These are phyloP conservation scores for Drosophila barbarae DNA, from an alignment of 2,888 invertebrate genomes.

Conservation along the genomic window DNA sequence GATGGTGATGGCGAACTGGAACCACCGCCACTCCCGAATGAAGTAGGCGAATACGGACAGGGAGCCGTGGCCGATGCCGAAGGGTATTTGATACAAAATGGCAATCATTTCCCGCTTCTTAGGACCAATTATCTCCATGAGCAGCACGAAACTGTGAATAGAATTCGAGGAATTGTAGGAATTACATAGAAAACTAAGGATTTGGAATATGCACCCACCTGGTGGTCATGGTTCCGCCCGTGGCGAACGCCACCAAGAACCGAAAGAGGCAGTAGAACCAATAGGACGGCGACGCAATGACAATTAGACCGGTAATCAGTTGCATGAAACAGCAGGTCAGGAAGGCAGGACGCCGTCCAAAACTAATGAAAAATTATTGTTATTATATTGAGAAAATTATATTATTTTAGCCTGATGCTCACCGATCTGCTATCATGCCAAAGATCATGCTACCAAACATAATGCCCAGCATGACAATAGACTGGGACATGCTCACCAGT, in stretches of 20 bases:
- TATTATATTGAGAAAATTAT: too few relatives aligned
- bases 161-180: neutral
- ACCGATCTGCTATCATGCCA: conserved; percentile 89
- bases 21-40: conserved; percentile 84
- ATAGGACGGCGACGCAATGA: conserved; percentile 86
- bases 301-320: conserved; percentile 85
- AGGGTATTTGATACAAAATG: conserved; percentile 86
- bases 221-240: conserved; percentile 91
- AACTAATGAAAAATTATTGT: conserved; percentile 80
- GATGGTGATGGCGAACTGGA: conserved; percentile 85
- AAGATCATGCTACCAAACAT: conserved; percentile 87
- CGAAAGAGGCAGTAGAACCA: conserved; percentile 84
- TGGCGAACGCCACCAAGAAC: conserved; percentile 87
- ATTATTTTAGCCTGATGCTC: conserved; percentile 57
- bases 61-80: conserved; percentile 85
- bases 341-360: conserved; percentile 87
- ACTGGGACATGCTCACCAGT: conserved; percentile 87
- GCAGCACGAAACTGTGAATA: conserved; percentile 83
- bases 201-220: conserved; percentile 54
- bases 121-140: conserved; percentile 85
- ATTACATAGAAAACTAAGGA: neutral
- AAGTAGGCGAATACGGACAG: conserved; percentile 84
- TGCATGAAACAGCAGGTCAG: conserved; percentile 87
- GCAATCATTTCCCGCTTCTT: conserved; percentile 80
- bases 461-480: conserved; percentile 88